These are phyloP conservation scores for Escarpia spicata DNA, from an alignment of 2,888 invertebrate species.

Conservation along the genomic window DNA sequence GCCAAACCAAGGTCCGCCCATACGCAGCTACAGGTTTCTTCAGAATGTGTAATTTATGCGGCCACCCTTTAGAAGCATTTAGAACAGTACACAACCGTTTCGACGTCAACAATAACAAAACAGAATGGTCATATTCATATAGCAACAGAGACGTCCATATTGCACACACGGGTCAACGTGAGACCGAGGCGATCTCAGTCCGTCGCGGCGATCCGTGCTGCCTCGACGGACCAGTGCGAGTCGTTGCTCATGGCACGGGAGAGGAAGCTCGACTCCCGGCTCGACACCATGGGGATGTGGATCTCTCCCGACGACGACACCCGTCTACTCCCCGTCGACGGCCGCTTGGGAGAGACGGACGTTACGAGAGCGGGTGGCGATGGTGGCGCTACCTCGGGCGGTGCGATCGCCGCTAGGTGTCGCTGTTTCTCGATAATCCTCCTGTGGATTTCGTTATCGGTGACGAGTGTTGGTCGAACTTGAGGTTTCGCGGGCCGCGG, in stretches of 20 bases:
- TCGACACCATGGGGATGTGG: slow-evolving; percentile 12
- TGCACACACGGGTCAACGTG: background rate
- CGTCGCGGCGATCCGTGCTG: background rate
- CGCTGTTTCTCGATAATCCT: slow-evolving; percentile 6
- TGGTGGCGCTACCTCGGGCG: background rate
- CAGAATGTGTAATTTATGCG: too few relatives aligned
- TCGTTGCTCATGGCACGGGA: background rate
- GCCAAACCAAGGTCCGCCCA: too few relatives aligned
- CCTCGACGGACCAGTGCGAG: background rate
- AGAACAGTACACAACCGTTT: too few relatives aligned
- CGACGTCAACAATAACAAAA: too few relatives aligned
- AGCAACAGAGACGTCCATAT: background rate
- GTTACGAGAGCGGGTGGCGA: background rate
- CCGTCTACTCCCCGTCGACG: background rate
- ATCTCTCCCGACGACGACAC: background rate
- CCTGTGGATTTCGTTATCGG: background rate
- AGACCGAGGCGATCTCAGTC: background rate
- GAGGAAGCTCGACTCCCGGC: background rate
- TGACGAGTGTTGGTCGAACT: background rate
- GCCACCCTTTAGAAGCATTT: too few relatives aligned
- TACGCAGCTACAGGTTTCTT: too few relatives aligned
- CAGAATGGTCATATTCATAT: background rate
- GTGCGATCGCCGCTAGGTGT: background rate
- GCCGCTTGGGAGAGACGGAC: background rate
- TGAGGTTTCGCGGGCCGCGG: background rate